These are phyloP conservation scores for Noctua janthe DNA, from an alignment of 2,888 invertebrate species.

Conservation along the genomic window DNA sequence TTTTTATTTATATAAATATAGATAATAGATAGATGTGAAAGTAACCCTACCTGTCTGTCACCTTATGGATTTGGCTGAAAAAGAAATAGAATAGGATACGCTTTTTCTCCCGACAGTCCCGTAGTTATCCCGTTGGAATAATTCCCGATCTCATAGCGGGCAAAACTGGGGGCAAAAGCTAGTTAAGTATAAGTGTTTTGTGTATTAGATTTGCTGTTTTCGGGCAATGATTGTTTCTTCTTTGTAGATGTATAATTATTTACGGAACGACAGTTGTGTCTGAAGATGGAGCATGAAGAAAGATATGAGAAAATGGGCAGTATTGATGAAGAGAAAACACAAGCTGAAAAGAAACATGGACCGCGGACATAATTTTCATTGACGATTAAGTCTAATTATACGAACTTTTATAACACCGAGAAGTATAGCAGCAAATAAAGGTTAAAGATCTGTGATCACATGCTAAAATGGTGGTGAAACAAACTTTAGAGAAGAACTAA, in stretches of 20 bases:
- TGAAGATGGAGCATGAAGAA: neutral
- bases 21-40: neutral
- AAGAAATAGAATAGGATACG: neutral
- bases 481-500: neutral
- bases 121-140: neutral
- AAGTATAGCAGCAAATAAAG: neutral
- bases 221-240: neutral
- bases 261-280: neutral
- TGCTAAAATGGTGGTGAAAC: neutral
- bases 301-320: neutral
- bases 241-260: constrained; percentile 3
- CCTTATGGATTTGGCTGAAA: neutral
- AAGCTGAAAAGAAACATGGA: neutral
- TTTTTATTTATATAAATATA: neutral
- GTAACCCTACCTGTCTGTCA: neutral
- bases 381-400: neutral
- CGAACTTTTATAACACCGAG: neutral
- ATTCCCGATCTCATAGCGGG: neutral
- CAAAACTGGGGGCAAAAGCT: too few species aligned
- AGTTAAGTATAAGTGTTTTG: neutral
- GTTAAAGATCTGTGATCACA: neutral
- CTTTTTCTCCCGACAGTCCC: neutral
- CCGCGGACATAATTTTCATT: neutral
- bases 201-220: neutral
- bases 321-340: neutral